A percentile compares a stretch with the other conserved stretches of the same genome.
Conservation (phyloP, 1,140 invertebrate species). For the Pseudobourletiella spinata region DNA sequence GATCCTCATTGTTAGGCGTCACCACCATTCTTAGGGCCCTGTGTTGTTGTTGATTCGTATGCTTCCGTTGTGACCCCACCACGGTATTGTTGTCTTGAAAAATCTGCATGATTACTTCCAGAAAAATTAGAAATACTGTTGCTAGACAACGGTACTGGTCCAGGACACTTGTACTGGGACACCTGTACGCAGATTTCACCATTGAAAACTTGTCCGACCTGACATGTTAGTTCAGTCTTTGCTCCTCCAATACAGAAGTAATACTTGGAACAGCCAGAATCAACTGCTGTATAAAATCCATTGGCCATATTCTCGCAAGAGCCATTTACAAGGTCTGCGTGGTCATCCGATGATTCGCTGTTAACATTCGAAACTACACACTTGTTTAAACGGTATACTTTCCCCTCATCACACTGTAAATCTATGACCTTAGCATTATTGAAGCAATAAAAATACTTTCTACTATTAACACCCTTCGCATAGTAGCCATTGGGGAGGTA, state of each 20-base stretch:
- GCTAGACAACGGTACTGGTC: neutral
- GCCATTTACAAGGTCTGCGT: neutral
- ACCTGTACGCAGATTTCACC: constrained; percentile 38
- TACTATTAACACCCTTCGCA: constrained; percentile 40
- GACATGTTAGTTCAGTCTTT: constrained; percentile 38
- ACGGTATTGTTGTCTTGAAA: too few relatives aligned
- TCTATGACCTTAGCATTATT: constrained; percentile 47
- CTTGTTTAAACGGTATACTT: constrained; percentile 27
- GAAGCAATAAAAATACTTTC: constrained; percentile 51
- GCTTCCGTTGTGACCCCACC: too few relatives aligned
- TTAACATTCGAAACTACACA: constrained; percentile 9
- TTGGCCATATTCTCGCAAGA: constrained; percentile 45
- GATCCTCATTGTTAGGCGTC: too few relatives aligned
- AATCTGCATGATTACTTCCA: too few relatives aligned
- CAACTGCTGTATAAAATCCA: constrained; percentile 48
- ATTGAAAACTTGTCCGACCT: constrained; percentile 40
- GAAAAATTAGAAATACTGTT: too few relatives aligned
- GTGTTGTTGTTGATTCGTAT: too few relatives aligned
- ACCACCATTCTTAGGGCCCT: too few relatives aligned
- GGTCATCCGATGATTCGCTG: neutral
- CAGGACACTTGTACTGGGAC: constrained; percentile 25
- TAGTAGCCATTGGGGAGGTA: constrained; percentile 47
- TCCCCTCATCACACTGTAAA: constrained; percentile 34
- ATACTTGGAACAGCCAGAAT: constrained; percentile 48
- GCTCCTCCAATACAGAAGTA: constrained; percentile 49